A percentile compares a stretch with the other conserved stretches of the same genome.
These are phyloP conservation scores for Monochamus saltuarius DNA, from an alignment of 1,140 invertebrate genomes.

Conservation along the genomic window DNA sequence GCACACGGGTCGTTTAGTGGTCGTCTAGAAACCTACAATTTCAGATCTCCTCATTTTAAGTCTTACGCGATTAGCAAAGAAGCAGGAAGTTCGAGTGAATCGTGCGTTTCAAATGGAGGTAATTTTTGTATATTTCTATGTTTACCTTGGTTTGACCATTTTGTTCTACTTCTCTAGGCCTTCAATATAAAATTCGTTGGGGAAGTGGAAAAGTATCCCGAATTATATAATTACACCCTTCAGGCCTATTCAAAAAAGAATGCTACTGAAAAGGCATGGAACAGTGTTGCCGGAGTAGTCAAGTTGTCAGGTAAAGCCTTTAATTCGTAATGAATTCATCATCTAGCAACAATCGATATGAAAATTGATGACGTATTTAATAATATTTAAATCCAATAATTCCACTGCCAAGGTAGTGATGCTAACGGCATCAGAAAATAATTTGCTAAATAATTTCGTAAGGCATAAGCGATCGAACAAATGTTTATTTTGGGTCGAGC, in stretches of 20 bases:
- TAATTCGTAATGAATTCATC: constrained; percentile 1
- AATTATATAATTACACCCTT: constrained; percentile 34
- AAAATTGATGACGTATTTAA: constrained; percentile 10
- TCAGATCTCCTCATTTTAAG: too few relatives aligned
- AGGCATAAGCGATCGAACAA: constrained; percentile 3
- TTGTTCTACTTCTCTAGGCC: too few relatives aligned
- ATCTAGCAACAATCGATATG: background rate
- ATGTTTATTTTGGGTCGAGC: too few relatives aligned
- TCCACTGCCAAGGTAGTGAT: constrained; percentile 22
- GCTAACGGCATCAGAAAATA: constrained; percentile 25
- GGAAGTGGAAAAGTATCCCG: constrained; percentile 32
- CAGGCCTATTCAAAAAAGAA: constrained; percentile 35
- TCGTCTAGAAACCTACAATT: too few relatives aligned
- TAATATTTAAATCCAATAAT: constrained; percentile 14
- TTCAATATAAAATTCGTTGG: constrained; percentile 34
- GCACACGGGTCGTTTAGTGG: too few relatives aligned
- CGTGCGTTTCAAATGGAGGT: too few relatives aligned
- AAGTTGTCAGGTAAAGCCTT: constrained; percentile 29
- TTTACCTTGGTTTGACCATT: too few relatives aligned
- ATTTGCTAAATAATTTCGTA: constrained; percentile 26
- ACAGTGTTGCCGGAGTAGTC: constrained; percentile 25
- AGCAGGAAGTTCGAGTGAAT: too few relatives aligned
- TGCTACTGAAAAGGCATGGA: constrained; percentile 36
- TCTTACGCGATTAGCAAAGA: too few relatives aligned
- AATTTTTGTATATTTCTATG: too few relatives aligned